Base-by-base conservation (phyloP, 2,797 vertebrate species). In the Spondyliosoma cantharus region DNA sequence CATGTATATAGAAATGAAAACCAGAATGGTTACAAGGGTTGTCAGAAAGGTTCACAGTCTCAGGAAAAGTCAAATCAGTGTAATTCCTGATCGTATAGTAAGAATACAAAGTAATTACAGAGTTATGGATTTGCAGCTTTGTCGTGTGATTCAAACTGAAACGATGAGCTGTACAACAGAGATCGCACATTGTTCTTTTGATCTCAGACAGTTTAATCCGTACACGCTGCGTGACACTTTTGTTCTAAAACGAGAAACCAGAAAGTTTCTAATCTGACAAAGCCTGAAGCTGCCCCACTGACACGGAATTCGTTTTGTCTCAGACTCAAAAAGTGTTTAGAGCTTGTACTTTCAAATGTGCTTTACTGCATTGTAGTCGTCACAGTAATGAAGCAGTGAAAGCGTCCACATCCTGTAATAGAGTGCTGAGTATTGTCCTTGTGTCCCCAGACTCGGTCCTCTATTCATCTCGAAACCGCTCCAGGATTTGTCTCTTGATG, bases 401-500 rank as follows among this genome's bases (percentile, higher is more conserved):
- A 45, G 27, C n/a, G 46, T 70, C 45, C 15, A 29, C 43, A 57
- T 66, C 49, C 48, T 56, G 63, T 70, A 70, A 56, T 53, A 66
- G 59, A 24, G 17, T 17, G 17, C 49, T 46, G 79, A 53, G 20
- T 68, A 43, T 74, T 75, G 71, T 80, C 54, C 56, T 54, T 29
- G 54, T 71, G 64, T 73, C 62, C 29, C 78, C 73, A 59, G 59
- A 75, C 62, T 72, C 54, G 32, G 46, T 48, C 50, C 57, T 58
- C 42, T 50, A 43, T 60, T 80, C 71, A 68, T 42, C 16, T 46
- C 42, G 60, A 76, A 86, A 66, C 59, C 1, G 16, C 76, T 67
- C 46, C 24, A 56, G 80, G 87, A 80, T 86, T 86, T 81, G 71
- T 78, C 63, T 86, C 74, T 71, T 75, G 67, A 74, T 76, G 76